Percentiles rank a stretch among this genome's conserved stretches.
phyloP scores from a whole-genome alignment of 35 echinoderm and acorn worm species.

The Acanthaster planci region DNA sequence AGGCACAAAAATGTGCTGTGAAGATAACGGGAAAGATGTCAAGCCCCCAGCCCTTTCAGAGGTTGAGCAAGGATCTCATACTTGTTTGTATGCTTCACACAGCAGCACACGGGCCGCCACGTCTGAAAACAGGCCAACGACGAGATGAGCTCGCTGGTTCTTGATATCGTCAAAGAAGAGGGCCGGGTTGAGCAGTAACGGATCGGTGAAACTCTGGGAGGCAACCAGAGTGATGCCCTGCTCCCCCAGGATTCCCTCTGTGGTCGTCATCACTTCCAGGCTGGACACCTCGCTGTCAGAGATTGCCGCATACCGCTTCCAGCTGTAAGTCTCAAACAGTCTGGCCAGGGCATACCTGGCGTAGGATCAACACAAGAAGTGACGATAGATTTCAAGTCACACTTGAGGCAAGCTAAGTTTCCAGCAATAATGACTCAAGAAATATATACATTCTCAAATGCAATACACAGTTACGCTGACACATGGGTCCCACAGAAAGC shows the following conservation, averaged over 20 bases:
- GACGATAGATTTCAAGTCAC: too few relatives aligned
- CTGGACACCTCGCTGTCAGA: background rate
- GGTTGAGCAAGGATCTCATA: background rate
- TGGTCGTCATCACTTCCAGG: background rate
- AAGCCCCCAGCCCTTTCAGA: background rate
- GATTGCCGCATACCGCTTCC: constrained; percentile 35
- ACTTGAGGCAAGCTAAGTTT: too few relatives aligned
- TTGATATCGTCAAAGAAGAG: constrained; percentile 52
- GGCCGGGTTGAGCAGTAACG: constrained; percentile 18
- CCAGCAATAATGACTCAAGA: too few relatives aligned
- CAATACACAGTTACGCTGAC: too few relatives aligned
- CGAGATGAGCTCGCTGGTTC: constrained; percentile 42
- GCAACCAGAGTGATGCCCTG: constrained; percentile 29
- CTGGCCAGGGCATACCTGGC: background rate
- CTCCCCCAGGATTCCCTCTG: constrained; percentile 10
- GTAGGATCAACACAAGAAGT: too few relatives aligned
- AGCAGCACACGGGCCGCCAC: constrained; percentile 39
- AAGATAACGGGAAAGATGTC: background rate
- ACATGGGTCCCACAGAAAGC: too few relatives aligned
- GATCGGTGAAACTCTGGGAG: constrained; percentile 21
- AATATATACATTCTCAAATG: too few relatives aligned
- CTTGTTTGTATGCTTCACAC: constrained; percentile 71
- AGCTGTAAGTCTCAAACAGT: constrained; percentile 34
- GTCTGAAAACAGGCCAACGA: constrained; percentile 57
- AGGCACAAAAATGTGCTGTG: background rate